Evolutionary conservation across 92 coral and sea anemone genomes (phyloP), one percentile per base, ranked within the genome.

Genomic region (Muricea muricata): DNA sequence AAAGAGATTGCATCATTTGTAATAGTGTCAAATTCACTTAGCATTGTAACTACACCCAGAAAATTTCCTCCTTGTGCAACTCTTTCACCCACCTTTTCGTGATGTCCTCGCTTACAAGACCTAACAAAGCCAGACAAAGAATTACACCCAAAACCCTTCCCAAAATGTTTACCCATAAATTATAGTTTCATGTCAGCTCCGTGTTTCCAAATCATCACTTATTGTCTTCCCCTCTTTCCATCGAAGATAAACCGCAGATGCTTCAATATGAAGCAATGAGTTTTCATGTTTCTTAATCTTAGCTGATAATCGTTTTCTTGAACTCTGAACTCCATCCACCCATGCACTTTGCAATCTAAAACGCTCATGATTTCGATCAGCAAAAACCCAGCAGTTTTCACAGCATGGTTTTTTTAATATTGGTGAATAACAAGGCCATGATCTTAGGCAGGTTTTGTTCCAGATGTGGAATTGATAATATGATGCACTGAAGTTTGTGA

Each of bases 401-500:
- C 40, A 67, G 74, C 32, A 67, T 28, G 39, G 74, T 31, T 67
- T 67, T 67, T 10, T 17, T 63, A 63, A 63, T 63, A 63, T 63
- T 32, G 74, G 74, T 67, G 74, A 67, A 67, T 67, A 67, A 67
- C 74, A 67, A 67, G 32, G 74, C 74, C 74, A 67, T 67, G 74
- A 67, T 67, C 74, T 6, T 23, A 45, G 74, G 46, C 74, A 67
- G 11, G 74, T 67, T 67, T 67, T 67, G 74, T 67, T 67, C 74
- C 33, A 29, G 39, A 45, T 67, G 74, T 3, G 28, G 46, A 67
- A 17, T 67, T 67, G 74, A 67, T 67, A 67, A 67, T 67, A 67
- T 67, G 74, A 67, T 33, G 74, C 8, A 67, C 74, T 67, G 42
- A 67, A 67, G 74, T 30, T 67, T 67, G 74, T 67, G 39, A 17